These are phyloP conservation scores for Pseudopodoces humilis DNA, from an alignment of 2,113 vertebrate species.

Conservation along the genomic window DNA sequence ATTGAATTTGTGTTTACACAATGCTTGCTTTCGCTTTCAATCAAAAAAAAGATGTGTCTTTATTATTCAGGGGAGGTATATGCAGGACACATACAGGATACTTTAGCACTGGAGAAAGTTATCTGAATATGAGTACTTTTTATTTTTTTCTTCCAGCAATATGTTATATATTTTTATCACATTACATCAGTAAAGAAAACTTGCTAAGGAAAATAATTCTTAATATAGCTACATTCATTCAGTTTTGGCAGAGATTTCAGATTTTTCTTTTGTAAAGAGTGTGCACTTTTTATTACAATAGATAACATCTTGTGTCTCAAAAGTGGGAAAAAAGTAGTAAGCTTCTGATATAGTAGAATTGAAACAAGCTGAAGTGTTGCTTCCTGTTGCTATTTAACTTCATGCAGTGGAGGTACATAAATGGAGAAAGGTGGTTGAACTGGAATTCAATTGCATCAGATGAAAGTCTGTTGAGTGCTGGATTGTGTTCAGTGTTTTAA, in stretches of 20 bases:
- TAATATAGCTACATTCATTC: background rate
- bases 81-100: background rate
- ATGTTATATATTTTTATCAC: background rate
- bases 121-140: background rate
- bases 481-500: background rate
- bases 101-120: background rate
- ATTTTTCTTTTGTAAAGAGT: background rate
- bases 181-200: background rate
- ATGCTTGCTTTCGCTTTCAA: background rate
- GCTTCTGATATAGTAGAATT: constrained; percentile 40
- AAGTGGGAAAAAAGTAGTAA: constrained; percentile 11
- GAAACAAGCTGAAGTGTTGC: background rate
- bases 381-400: constrained; percentile 49
- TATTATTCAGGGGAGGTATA: background rate
- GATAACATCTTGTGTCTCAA: background rate
- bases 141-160: background rate
- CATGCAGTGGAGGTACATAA: background rate
- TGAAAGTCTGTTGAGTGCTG: background rate
- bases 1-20: background rate
- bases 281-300: constrained; percentile 8
- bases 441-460: background rate
- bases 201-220: background rate
- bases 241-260: background rate
- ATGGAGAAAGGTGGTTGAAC: background rate
- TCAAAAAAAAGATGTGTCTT: background rate